phyloP scores from a whole-genome alignment of 2,797 vertebrate species.

The Chaunax sp. region DNA sequence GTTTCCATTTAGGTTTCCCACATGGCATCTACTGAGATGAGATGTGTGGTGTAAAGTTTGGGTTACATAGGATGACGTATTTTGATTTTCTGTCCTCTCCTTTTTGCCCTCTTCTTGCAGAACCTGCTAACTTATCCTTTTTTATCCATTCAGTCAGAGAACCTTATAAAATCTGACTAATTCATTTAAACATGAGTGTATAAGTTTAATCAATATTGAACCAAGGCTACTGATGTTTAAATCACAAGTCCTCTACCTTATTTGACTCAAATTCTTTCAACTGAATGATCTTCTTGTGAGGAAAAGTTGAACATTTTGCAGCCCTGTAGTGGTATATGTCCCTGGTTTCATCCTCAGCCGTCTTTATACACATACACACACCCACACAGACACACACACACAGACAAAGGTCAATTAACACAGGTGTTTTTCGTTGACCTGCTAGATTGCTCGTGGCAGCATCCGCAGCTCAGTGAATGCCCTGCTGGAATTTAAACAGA shows the following conservation, averaged over 20 bases:
- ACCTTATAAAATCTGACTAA: slow-evolving; percentile 18
- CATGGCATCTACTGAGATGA: slow-evolving; percentile 38
- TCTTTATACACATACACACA: slow-evolving; percentile 1
- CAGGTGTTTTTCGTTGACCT: slow-evolving; percentile 65
- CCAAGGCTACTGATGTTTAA: slow-evolving; percentile 14
- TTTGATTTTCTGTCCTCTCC: slow-evolving; percentile 25
- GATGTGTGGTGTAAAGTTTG: slow-evolving; percentile 31
- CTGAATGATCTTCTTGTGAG: background rate
- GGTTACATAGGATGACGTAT: slow-evolving; percentile 24
- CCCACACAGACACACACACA: slow-evolving; percentile 16
- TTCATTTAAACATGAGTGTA: slow-evolving; percentile 7
- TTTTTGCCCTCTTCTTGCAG: slow-evolving; percentile 4
- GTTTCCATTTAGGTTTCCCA: slow-evolving; percentile 45
- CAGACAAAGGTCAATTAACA: slow-evolving; percentile 66
- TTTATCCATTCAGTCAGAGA: slow-evolving; percentile 36
- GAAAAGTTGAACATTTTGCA: slow-evolving; percentile 18
- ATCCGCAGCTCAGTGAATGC: slow-evolving; percentile 36
- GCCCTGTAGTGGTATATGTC: background rate
- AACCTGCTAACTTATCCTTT: slow-evolving; percentile 11
- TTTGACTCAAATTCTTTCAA: background rate
- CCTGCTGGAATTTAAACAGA: slow-evolving; percentile 52
- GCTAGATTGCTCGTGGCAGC: slow-evolving; percentile 61
- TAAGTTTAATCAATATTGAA: no score
- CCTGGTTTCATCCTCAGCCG: slow-evolving; percentile 14
- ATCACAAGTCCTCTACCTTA: background rate